phyloP scores from a whole-genome alignment of 2,797 vertebrate genomes.

The Acrocephalus scirpaceus region DNA sequence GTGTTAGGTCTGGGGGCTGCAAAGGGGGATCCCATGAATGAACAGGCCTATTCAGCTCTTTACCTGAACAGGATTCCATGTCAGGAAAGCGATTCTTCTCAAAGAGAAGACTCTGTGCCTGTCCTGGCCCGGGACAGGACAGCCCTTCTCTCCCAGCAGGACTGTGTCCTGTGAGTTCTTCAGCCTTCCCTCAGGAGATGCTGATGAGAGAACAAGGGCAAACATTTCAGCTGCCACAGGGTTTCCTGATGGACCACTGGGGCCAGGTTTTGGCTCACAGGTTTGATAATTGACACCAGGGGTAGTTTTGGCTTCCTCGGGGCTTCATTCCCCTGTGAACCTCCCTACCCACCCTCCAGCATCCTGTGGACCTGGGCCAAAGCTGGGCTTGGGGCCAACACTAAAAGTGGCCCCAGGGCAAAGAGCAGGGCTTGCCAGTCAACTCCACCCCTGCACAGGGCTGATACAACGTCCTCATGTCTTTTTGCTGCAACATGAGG shows the following conservation, averaged over 20 bases:
- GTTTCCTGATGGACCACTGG: neutral
- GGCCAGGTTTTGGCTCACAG: neutral
- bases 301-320: neutral
- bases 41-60: neutral
- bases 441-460: accelerated
- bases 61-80: neutral
- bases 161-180: accelerated
- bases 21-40: neutral
- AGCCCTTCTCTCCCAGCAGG: neutral
- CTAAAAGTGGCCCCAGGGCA: neutral
- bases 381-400: neutral
- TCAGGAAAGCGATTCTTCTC: neutral
- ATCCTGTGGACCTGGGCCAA: neutral
- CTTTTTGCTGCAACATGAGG: accelerated
- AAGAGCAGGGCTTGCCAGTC: accelerated
- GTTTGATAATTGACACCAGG: neutral
- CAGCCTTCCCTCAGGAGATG: neutral
- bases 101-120: neutral
- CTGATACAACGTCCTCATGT: neutral
- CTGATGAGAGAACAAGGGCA: neutral
- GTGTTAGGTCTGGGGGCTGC: accelerated
- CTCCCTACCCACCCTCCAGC: neutral
- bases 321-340: neutral
- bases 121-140: neutral
- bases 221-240: accelerated